Conservation (phyloP, 2,888 invertebrate genomes). For the Latheticus oryzae region DNA sequence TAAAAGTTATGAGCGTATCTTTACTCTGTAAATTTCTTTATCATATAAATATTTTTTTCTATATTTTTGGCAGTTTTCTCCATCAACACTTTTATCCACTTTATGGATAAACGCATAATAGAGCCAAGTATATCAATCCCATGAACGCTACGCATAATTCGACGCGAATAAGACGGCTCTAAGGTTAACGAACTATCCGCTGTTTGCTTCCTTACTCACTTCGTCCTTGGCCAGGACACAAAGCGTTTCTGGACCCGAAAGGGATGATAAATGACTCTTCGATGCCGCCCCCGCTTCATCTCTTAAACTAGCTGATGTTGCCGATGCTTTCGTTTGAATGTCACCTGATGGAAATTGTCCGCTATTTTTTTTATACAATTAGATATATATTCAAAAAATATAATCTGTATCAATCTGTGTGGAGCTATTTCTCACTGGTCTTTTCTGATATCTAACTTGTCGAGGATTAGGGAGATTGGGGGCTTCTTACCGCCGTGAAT, state of each 20-base stretch:
- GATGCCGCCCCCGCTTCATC: conserved; percentile 39
- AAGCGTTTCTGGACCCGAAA: conserved; percentile 51
- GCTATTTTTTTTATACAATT: conserved; percentile 14
- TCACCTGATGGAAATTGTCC: conserved; percentile 26
- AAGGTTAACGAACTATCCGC: conserved; percentile 45
- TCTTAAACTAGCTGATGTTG: conserved; percentile 34
- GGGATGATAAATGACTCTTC: conserved; percentile 55
- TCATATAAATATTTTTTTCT: conserved; percentile 18
- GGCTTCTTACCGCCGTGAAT: conserved; percentile 37
- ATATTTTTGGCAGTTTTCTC: too few species aligned
- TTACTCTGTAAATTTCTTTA: conserved; percentile 23
- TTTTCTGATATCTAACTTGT: conserved; percentile 29
- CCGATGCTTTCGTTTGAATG: conserved; percentile 17
- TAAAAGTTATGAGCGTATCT: conserved; percentile 21
- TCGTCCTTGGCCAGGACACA: conserved; percentile 55
- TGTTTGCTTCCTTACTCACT: conserved; percentile 45
- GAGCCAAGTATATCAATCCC: too few species aligned
- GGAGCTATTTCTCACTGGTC: conserved; percentile 35
- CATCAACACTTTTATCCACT: too few species aligned
- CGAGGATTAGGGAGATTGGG: conserved; percentile 37
- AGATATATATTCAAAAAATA: too few species aligned
- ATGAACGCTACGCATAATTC: too few species aligned
- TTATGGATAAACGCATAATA: too few species aligned
- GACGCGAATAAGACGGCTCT: conserved; percentile 29
- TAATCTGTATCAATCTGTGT: conserved; percentile 31